These are phyloP conservation scores for Nematostella vectensis DNA, from an alignment of 92 coral and sea anemone species.

Conservation along the genomic window DNA sequence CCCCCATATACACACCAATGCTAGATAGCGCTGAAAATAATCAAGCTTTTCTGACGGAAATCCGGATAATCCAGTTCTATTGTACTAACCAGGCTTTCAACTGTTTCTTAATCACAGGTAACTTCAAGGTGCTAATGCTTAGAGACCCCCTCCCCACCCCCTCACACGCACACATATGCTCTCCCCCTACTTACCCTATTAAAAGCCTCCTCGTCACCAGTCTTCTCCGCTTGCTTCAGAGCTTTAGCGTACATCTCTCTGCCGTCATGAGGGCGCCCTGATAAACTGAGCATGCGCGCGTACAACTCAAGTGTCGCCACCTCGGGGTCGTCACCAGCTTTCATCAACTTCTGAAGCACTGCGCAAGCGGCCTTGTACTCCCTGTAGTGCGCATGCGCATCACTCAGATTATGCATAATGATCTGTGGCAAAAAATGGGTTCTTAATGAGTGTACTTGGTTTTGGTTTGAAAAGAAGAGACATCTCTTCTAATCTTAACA, in stretches of 20 bases:
- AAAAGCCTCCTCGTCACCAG: constrained; percentile 28
- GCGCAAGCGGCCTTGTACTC: constrained; percentile 39
- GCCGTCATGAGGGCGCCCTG: constrained; percentile 54
- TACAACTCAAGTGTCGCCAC: constrained; percentile 16
- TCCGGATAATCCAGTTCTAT: no score
- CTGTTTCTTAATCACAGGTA: no score
- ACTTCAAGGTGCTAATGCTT: no score
- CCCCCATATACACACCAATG: no score
- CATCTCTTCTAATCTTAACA: no score
- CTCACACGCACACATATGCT: neutral
- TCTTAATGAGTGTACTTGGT: neutral
- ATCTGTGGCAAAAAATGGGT: constrained; percentile 21
- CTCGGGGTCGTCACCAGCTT: constrained; percentile 37
- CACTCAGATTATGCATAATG: constrained; percentile 55
- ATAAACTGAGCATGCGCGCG: constrained; percentile 58
- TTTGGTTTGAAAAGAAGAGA: no score
- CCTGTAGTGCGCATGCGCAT: constrained; percentile 45
- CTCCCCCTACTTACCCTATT: constrained; percentile 29
- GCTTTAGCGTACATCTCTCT: constrained; percentile 38
- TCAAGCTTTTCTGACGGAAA: no score
- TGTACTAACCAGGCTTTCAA: no score
- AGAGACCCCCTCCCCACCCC: no score
- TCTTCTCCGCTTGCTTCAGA: constrained; percentile 50
- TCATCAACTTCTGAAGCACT: constrained; percentile 39
- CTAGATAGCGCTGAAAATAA: no score